Percentiles rank a stretch among this genome's conserved stretches.
Conservation (phyloP, 92 coral and sea anemone species). For the Palythoa grandiflora region DNA sequence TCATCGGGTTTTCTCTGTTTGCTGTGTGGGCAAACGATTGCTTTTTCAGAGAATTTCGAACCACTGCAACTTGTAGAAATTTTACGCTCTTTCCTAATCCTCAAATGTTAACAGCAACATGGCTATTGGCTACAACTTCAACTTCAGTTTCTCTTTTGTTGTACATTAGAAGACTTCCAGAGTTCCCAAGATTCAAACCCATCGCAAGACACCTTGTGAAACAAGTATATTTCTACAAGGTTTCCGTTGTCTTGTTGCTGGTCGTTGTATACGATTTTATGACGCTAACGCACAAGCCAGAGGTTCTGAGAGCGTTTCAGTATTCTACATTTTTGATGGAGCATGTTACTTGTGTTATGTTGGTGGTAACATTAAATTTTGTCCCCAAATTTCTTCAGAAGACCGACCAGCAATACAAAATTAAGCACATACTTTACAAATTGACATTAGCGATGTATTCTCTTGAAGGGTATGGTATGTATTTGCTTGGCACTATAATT, state of each 20-base stretch:
- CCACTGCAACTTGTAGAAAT: slow-evolving; percentile 40
- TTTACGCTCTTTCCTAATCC: slow-evolving; percentile 59
- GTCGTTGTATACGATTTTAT: slow-evolving; percentile 63
- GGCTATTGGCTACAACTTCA: slow-evolving; percentile 48
- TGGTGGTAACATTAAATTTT: slow-evolving; percentile 56
- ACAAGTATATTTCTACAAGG: slow-evolving; percentile 63
- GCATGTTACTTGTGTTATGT: slow-evolving; percentile 41
- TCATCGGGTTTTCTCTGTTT: slow-evolving; percentile 52
- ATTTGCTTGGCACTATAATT: slow-evolving; percentile 50
- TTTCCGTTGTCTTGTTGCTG: slow-evolving; percentile 25
- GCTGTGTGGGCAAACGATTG: slow-evolving; percentile 65
- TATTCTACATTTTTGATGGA: slow-evolving; percentile 43
- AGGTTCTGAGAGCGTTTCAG: neutral
- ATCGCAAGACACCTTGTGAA: slow-evolving; percentile 35
- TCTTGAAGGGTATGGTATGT: slow-evolving; percentile 46
- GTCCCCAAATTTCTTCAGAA: slow-evolving; percentile 44
- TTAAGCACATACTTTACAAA: slow-evolving; percentile 33
- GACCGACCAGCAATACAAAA: slow-evolving; percentile 2
- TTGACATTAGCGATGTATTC: slow-evolving; percentile 49
- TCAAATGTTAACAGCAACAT: neutral
- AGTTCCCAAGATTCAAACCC: slow-evolving; percentile 38
- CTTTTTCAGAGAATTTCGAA: slow-evolving; percentile 62
- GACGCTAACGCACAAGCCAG: slow-evolving; percentile 19
- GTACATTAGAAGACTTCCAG: slow-evolving; percentile 35
- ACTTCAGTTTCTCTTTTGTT: slow-evolving; percentile 52